A percentile compares a stretch with the other conserved stretches of the same genome.
phyloP scores from a whole-genome alignment of 2,888 invertebrate species.

The Sinopyrophorus schimmeli region DNA sequence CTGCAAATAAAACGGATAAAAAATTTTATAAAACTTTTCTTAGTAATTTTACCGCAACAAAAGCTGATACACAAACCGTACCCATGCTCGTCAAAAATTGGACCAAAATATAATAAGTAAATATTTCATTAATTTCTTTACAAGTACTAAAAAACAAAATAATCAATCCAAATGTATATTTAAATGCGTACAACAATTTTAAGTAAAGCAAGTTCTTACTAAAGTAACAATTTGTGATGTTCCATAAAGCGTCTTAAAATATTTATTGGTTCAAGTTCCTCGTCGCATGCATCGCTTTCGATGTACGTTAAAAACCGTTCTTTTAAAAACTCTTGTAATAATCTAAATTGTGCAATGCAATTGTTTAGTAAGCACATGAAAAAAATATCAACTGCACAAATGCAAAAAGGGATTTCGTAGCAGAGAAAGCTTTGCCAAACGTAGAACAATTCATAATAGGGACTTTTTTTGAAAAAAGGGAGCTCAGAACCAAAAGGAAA shows the following conservation, averaged over 20 bases:
- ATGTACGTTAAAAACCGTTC: too few relatives aligned
- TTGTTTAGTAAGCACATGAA: not conserved
- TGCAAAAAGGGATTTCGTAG: not conserved
- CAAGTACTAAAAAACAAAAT: conserved; percentile 1
- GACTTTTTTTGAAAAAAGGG: not conserved
- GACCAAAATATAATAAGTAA: not conserved
- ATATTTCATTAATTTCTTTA: not conserved
- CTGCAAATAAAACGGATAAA: not conserved
- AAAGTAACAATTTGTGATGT: too few relatives aligned
- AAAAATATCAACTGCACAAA: conserved; percentile 3
- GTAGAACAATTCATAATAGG: conserved; percentile 5
- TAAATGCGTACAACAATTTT: too few relatives aligned
- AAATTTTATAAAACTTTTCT: not conserved
- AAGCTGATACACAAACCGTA: conserved; percentile 1
- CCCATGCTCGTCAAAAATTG: conserved; percentile 8
- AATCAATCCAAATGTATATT: too few relatives aligned
- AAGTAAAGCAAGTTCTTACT: too few relatives aligned
- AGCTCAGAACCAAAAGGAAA: not conserved
- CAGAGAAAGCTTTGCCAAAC: not conserved
- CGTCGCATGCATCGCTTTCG: too few relatives aligned
- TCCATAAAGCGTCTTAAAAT: too few relatives aligned
- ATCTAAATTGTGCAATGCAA: conserved; percentile 9
- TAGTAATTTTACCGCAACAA: not conserved
- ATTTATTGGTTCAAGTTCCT: too few relatives aligned
- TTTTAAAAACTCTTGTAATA: too few relatives aligned